Evolutionary conservation across 2,888 invertebrate species (phyloP), one percentile per base, ranked within the genome.

Genomic region (Ceratothoa steindachneri): DNA sequence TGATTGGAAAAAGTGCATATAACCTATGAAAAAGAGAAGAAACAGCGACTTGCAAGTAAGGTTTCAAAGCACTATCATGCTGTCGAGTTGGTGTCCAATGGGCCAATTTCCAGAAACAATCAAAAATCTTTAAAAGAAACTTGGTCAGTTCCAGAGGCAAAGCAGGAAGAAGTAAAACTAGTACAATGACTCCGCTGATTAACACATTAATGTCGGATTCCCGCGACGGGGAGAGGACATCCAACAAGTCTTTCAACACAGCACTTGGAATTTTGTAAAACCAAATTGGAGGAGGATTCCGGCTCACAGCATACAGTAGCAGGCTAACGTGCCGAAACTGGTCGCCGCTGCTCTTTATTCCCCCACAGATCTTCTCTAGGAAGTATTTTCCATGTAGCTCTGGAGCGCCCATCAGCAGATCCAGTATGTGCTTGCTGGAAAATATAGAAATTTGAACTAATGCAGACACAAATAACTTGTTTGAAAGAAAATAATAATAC

Each of bases 1-100:
- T 76, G 53, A 75, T 76, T 31, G 80, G 80, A 60, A 76, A 80
- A 12, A 80, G 55, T n/a, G 80, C 75, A 73, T 80, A 80, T 0
- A 80, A 52, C 30, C 77, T 70, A 22, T 74, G 74, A 30, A 80
- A 80, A 52, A 78, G 70, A 1, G 80, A 76, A 69, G 77, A 78
- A 9, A 78, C 73, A 41, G 80, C 77, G 30, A 78, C 77, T 53
- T 77, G 75, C 24, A 80, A 70, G 67, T 73, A 78, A 15, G 74
- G 75, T 31, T 71, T 74, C 31, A 79, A 72, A 60, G 69, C 69
- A 22, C 67, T 64, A 66, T 79, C 79, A 28, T 68, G 65, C 24
- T 71, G 70, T 64, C 28, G 30, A 55, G 76, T 76, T 27, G 79
- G 79, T 27, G 72, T 72, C 79, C 79, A 79, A 27, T 74, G 74